phyloP scores from a whole-genome alignment of 2,113 vertebrate genomes.

The Oriolus oriolus region DNA sequence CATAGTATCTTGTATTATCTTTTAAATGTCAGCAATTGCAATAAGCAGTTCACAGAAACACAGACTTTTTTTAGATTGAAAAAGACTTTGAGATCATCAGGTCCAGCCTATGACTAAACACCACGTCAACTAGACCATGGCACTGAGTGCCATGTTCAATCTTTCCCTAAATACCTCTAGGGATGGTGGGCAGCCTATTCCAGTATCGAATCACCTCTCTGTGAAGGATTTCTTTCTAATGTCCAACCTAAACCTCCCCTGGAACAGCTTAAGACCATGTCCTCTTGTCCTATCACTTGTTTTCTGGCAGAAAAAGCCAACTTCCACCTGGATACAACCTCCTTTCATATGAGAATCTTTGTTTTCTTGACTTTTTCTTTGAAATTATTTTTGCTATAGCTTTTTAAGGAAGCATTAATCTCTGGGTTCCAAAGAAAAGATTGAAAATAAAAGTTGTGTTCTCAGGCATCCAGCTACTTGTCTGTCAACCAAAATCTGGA shows the following conservation, averaged over 20 bases:
- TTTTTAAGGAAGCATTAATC: not conserved
- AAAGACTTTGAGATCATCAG: not conserved
- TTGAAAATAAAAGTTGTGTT: not conserved
- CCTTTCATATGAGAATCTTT: not conserved
- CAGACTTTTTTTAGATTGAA: not conserved
- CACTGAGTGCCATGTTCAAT: not conserved
- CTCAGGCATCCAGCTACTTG: not conserved
- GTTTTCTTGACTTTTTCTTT: not conserved
- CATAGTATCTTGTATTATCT: not conserved
- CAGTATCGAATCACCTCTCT: not conserved
- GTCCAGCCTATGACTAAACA: not conserved
- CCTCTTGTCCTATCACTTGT: accelerated
- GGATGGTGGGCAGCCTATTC: not conserved
- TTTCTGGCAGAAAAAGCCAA: not conserved
- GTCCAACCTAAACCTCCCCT: not conserved
- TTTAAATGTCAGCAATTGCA: not conserved
- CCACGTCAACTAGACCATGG: not conserved
- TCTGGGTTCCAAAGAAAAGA: not conserved
- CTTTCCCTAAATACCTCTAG: not conserved
- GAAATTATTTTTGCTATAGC: not conserved
- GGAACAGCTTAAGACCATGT: not conserved
- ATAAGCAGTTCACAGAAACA: not conserved
- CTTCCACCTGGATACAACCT: not conserved
- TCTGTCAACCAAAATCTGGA: not conserved
- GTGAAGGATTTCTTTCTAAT: not conserved